Percentiles rank a stretch among this genome's conserved stretches.
These are phyloP conservation scores for Leontopithecus rosalia DNA, from an alignment of 2,797 vertebrate genomes.

Conservation along the genomic window DNA sequence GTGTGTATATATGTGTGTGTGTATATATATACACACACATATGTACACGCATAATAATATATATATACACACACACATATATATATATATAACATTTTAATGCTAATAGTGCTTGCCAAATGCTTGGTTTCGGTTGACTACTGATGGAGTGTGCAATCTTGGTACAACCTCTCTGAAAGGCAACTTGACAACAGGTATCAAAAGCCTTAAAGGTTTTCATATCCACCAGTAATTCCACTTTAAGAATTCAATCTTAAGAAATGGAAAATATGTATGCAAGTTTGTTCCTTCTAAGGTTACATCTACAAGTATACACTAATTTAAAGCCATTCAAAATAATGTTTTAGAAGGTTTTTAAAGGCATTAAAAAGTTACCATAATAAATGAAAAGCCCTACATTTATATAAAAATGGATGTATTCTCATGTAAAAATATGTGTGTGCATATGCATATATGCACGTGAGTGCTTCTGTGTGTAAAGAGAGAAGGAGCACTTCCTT, in stretches of 20 bases:
- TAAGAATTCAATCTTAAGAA: slow-evolving; percentile 22
- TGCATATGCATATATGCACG: not conserved
- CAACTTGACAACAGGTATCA: slow-evolving; percentile 10
- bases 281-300: not conserved
- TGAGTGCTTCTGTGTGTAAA: not conserved
- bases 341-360: slow-evolving; percentile 1
- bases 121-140: slow-evolving; percentile 2
- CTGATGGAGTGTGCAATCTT: not conserved
- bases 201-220: slow-evolving; percentile 23
- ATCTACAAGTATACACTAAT: not conserved
- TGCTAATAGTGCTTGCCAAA: not conserved
- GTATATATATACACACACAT: no score
- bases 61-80: no score
- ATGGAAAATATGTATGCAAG: not conserved
- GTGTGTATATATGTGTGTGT: no score
- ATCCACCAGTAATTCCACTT: not conserved
- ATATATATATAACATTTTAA: not conserved
- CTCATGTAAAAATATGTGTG: not conserved
- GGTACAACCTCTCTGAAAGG: not conserved
- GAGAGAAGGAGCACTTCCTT: not conserved
- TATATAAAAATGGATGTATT: not conserved
- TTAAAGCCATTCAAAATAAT: not conserved
- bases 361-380: not conserved
- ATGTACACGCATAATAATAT: no score
- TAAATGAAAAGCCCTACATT: not conserved